A percentile compares a stretch with the other conserved stretches of the same genome.
These are phyloP conservation scores for Araneus ventricosus DNA, from an alignment of 1,140 invertebrate genomes.

Conservation along the genomic window DNA sequence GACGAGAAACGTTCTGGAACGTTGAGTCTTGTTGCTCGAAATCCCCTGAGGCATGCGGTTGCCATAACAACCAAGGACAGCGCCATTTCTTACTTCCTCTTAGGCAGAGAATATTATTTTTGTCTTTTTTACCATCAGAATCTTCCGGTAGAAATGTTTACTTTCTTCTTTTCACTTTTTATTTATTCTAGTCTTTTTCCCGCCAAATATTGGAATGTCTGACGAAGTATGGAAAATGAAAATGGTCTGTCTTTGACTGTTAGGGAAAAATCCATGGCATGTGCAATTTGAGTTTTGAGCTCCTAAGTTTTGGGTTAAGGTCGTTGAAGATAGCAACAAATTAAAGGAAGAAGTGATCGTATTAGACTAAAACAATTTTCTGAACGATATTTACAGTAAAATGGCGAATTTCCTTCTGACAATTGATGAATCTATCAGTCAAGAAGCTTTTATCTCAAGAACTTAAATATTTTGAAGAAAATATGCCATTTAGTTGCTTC, in stretches of 20 bases:
- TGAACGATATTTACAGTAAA: too few relatives aligned
- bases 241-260: background rate
- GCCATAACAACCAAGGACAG: background rate
- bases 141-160: background rate
- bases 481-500: too few relatives aligned
- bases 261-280: background rate
- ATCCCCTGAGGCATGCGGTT: slow-evolving; percentile 4
- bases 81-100: background rate
- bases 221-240: background rate
- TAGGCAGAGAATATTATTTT: background rate
- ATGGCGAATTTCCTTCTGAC: too few relatives aligned
- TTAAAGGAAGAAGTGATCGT: too few relatives aligned
- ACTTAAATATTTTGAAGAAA: too few relatives aligned
- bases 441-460: too few relatives aligned
- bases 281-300: background rate
- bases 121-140: background rate
- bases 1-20: background rate
- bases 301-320: background rate
- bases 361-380: too few relatives aligned
- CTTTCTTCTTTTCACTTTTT: background rate
- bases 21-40: background rate
- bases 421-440: too few relatives aligned
- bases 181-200: background rate
- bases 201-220: background rate
- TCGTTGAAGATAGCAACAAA: background rate